Percentiles rank a stretch among this genome's conserved stretches.
Evolutionary conservation across 2,797 vertebrate genomes (phyloP).

Genomic region (Propithecus perrieri): DNA sequence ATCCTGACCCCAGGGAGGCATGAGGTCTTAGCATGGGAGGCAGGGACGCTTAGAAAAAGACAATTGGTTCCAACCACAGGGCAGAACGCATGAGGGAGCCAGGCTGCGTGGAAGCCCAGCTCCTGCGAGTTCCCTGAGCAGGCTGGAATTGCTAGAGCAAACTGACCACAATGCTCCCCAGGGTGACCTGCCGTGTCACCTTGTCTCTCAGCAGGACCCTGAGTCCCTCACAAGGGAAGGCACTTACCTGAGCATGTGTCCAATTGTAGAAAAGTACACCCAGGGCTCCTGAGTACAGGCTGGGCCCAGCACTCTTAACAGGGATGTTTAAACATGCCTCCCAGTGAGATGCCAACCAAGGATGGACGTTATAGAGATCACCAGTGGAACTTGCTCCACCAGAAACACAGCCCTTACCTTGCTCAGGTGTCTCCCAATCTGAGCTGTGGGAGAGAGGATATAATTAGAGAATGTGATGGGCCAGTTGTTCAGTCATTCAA

Average conservation of each 20-base stretch:
- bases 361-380: accelerated
- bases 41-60: accelerated
- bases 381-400: not conserved
- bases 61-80: accelerated
- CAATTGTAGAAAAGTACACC: accelerated
- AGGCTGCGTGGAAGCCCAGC: not conserved
- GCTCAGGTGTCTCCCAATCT: too few relatives aligned
- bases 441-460: accelerated
- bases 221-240: not conserved
- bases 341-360: accelerated
- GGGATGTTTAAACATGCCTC: not conserved
- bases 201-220: not conserved
- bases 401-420: not conserved
- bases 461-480: accelerated
- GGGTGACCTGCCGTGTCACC: not conserved
- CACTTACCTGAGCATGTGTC: not conserved
- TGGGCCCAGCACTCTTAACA: not conserved
- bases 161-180: not conserved
- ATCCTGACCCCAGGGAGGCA: accelerated
- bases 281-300: not conserved
- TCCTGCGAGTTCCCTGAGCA: not conserved
- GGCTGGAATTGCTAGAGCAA: not conserved
- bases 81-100: accelerated
- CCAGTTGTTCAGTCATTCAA: accelerated
- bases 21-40: too few relatives aligned